Evolutionary conservation across 37 sponge, comb jelly and placozoan species (phyloP).

Genomic region (Axinella damicornis): DNA sequence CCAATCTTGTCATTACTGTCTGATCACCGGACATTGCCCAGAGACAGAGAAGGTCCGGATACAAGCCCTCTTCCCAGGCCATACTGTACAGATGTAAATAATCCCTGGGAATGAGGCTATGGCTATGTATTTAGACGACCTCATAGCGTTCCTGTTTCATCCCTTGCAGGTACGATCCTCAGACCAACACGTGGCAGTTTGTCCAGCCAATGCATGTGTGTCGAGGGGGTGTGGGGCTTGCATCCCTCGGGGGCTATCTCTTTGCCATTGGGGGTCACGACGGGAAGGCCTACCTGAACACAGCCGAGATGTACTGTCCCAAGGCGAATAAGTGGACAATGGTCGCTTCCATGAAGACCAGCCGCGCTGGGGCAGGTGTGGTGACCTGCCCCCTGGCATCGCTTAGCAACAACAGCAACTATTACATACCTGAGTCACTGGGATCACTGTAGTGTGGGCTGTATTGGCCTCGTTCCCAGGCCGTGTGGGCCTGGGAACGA

Average conservation of each 20-base stretch:
- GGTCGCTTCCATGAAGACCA: slow-evolving; percentile 81
- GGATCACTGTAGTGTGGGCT: slow-evolving; percentile 52
- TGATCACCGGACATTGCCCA: too few relatives aligned
- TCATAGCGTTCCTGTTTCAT: too few relatives aligned
- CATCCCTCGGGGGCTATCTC: slow-evolving; percentile 85
- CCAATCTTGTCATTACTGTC: too few relatives aligned
- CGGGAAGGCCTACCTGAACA: slow-evolving; percentile 83
- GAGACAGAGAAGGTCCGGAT: too few relatives aligned
- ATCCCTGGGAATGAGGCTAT: too few relatives aligned
- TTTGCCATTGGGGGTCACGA: slow-evolving; percentile 95
- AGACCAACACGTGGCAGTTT: slow-evolving; percentile 76
- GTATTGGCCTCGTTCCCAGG: too few relatives aligned
- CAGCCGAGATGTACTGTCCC: slow-evolving; percentile 87
- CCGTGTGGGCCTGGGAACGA: too few relatives aligned
- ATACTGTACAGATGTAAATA: too few relatives aligned
- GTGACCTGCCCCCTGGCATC: slow-evolving; percentile 60
- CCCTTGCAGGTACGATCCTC: slow-evolving; percentile 84
- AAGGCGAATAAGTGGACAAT: slow-evolving; percentile 79
- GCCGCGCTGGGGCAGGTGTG: slow-evolving; percentile 95
- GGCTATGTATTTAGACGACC: too few relatives aligned
- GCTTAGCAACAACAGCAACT: slow-evolving; percentile 2
- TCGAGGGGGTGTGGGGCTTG: slow-evolving; percentile 92
- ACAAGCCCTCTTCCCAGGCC: too few relatives aligned
- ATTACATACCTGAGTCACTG: slow-evolving; percentile 42
- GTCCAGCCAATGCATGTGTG: slow-evolving; percentile 85